phyloP scores from a whole-genome alignment of 2,888 invertebrate species.

The Phaonia tiefii region DNA sequence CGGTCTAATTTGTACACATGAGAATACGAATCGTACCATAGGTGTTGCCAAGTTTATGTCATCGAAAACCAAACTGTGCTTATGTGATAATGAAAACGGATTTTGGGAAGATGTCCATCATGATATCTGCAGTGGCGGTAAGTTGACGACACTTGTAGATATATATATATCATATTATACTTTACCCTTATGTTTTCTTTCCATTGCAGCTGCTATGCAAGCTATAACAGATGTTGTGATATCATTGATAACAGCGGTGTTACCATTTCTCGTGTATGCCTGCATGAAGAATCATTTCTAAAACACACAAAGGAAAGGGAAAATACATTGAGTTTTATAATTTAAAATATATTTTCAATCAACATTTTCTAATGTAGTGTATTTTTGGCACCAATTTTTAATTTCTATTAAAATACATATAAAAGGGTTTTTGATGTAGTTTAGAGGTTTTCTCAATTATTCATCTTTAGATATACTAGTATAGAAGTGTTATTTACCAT shows the following conservation, averaged over 20 bases:
- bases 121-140: slow-evolving; percentile 83
- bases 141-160: slow-evolving; percentile 38
- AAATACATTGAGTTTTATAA: background rate
- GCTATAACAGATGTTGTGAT: slow-evolving; percentile 72
- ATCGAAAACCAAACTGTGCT: slow-evolving; percentile 82
- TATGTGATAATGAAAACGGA: slow-evolving; percentile 84
- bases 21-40: slow-evolving; percentile 82
- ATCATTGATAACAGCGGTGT: slow-evolving; percentile 72
- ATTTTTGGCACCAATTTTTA: slow-evolving; percentile 38
- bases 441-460: slow-evolving; percentile 27
- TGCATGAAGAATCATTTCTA: slow-evolving; percentile 74
- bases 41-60: slow-evolving; percentile 80
- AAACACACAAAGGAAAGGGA: slow-evolving; percentile 47
- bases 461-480: background rate
- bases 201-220: slow-evolving; percentile 72
- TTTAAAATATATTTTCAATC: slow-evolving; percentile 24
- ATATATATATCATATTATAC: background rate
- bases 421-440: too few species aligned
- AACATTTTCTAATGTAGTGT: slow-evolving; percentile 47
- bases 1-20: slow-evolving; percentile 83
- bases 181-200: slow-evolving; percentile 41
- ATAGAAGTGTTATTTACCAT: too few species aligned
- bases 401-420: slow-evolving; percentile 43
- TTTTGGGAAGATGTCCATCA: slow-evolving; percentile 83
- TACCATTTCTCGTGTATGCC: slow-evolving; percentile 73